Evolutionary conservation across 1,140 invertebrate genomes (phyloP), one percentile per base, ranked within the genome.

Genomic region (Lasioglossum albipes): DNA sequence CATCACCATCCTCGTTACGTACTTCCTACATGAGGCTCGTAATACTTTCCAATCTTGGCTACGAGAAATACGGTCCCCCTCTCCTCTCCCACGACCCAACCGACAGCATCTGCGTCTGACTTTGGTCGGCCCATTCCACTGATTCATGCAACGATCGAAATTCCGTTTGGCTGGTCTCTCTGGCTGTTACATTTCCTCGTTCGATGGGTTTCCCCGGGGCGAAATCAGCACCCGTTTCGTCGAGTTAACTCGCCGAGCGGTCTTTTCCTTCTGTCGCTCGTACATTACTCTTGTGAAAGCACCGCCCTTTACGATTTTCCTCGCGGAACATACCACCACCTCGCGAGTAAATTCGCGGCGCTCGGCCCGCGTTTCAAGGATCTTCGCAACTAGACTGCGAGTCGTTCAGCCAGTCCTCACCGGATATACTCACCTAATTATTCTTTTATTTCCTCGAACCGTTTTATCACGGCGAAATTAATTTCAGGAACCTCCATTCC

Each of bases 261-360:
- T 65, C 49, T 22, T 75, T 54, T 41, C 73, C 65, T 66, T 27
- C 62, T 18, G 49, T 67, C 18, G 18, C 45, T 66, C 73, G 73
- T 75, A 75, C 57, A 75, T 75, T 57, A 57, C 36, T 20, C 4
- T 9, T 27, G 18, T 20, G 49, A 27, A 75, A 31, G 27, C 45
- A 22, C 6, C 73, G 5, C 31, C 45, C 73, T 54, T 42, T 18
- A 22, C 64, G 45, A 75, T 75, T 67, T 57, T 36, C 0, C 49
- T 10, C 31, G 42, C 49, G 49, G 42, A 54, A 36, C 36, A 3
- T 36, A 36, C 36, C 36, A 27, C 27, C 41, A 20, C 42, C 41
- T 13, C 41, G 22, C 2, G 2, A 36, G 57, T n/a, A 42, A 57
- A 42, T 57, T 20, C n/a, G 49, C 20, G 22, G 6, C 67, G n/a